Evolutionary conservation across 2,888 invertebrate genomes (phyloP), one percentile per base, ranked within the genome.

Genomic region (Anorthoa munda): DNA sequence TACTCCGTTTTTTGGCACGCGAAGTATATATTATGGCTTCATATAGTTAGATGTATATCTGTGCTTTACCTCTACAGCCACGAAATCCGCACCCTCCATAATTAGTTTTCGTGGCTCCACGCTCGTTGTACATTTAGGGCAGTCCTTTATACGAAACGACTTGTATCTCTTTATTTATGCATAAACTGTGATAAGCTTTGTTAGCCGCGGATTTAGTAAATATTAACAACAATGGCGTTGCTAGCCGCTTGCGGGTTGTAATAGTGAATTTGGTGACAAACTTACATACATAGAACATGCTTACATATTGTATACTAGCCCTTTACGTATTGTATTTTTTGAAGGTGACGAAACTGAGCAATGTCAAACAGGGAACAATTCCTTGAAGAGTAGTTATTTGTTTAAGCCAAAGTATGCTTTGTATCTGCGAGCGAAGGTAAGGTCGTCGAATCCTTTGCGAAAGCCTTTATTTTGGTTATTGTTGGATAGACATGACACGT

Each of bases 101-200:
- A 84, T 84, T 61, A 73, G 51, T 67, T 61, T 89, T 90, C 81
- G 31, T 81, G 83, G 72, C 75, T 90, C 81, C 56, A 59, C 17
- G 87, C 56, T 66, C 72, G 66, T 83, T 84, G 81, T 86, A 88
- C 82, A 87, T 87, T 86, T 79, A 85, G 87, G 89, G 85, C 86
- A 88, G 86, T 89, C 91, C 91, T 88, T 90, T 91, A 89, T 85
- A 84, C 82, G 78, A 85, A 84, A 86, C 87, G 83, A 88, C 89
- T 90, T 84, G 82, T 85, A 86, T 88, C 90, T 88, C 87, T 85
- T 91, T 88, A 92, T 88, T 89, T 88, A 91, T 91, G 89, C 90
- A 91, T 88, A 87, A 89, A 83, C 90, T 84, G 87, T 88, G 92
- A 90, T 91, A 92, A 90, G 92, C 90, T 90, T 90, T 91, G 90